Percentiles rank a stretch among this genome's conserved stretches.
Evolutionary conservation across 2,888 invertebrate genomes (phyloP).

Genomic region (Tenodera sinensis): DNA sequence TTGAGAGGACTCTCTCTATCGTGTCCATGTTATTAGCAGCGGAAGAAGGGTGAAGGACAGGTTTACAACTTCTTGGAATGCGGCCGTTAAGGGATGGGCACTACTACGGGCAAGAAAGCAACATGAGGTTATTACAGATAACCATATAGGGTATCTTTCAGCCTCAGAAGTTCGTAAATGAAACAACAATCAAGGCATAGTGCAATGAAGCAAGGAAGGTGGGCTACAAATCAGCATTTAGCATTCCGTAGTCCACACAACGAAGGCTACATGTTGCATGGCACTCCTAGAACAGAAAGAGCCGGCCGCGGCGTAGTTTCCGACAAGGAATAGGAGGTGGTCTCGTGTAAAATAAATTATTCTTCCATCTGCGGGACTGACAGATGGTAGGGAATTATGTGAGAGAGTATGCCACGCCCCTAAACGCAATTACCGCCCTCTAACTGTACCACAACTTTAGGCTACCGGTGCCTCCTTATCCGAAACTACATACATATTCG

Average conservation of each 20-base stretch:
- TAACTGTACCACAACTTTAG: not conserved
- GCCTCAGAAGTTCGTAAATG: too few species aligned
- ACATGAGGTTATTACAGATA: too few species aligned
- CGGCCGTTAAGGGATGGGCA: too few species aligned
- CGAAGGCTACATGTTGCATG: not conserved
- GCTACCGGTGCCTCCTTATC: not conserved
- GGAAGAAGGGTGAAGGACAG: too few species aligned
- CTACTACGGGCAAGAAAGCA: too few species aligned
- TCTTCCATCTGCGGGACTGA: slow-evolving; percentile 4
- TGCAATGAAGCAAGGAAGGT: not conserved
- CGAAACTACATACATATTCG: not conserved
- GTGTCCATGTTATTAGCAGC: too few species aligned
- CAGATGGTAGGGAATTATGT: not conserved
- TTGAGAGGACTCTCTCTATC: too few species aligned
- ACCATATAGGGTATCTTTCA: too few species aligned
- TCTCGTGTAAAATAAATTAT: slow-evolving; percentile 12
- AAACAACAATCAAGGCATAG: too few species aligned
- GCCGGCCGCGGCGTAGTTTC: not conserved
- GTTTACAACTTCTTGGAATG: too few species aligned
- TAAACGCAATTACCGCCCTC: slow-evolving; percentile 17
- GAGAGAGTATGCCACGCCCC: not conserved
- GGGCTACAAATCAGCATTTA: not conserved
- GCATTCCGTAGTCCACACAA: not conserved
- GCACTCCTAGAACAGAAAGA: slow-evolving; percentile 10
- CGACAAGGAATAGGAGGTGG: slow-evolving; percentile 13